A percentile compares a stretch with the other conserved stretches of the same genome.
These are phyloP conservation scores for Sula dactylatra DNA, from an alignment of 2,113 vertebrate species.

Conservation along the genomic window DNA sequence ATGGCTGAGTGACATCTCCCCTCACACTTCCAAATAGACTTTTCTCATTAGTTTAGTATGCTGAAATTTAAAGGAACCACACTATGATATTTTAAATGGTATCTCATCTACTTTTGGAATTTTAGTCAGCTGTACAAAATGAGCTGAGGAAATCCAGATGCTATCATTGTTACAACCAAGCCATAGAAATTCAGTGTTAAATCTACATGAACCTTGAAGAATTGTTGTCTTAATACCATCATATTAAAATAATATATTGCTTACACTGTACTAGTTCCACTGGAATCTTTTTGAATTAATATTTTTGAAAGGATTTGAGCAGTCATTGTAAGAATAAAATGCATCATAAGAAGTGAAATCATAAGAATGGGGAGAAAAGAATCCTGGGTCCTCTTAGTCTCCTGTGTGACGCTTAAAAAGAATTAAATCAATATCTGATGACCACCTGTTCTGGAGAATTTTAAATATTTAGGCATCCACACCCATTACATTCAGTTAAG, in stretches of 20 bases:
- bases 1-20: neutral
- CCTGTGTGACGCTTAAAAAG: neutral
- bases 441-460: neutral
- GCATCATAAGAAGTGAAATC: neutral
- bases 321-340: neutral
- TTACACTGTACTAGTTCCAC: neutral
- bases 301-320: neutral
- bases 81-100: neutral
- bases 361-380: neutral
- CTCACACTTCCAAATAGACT: neutral
- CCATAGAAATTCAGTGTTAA: neutral
- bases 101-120: neutral
- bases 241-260: neutral
- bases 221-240: neutral
- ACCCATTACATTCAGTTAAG: neutral
- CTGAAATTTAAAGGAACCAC: neutral
- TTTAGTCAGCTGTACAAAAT: neutral
- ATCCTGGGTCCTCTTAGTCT: neutral
- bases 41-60: neutral
- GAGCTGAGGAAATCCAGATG: neutral
- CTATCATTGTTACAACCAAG: neutral
- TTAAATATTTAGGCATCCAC: neutral
- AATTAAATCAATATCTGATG: neutral
- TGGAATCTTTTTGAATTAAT: neutral
- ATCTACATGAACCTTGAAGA: neutral